Conservation (phyloP, 2,888 invertebrate species). For the Aphodius granarius region DNA sequence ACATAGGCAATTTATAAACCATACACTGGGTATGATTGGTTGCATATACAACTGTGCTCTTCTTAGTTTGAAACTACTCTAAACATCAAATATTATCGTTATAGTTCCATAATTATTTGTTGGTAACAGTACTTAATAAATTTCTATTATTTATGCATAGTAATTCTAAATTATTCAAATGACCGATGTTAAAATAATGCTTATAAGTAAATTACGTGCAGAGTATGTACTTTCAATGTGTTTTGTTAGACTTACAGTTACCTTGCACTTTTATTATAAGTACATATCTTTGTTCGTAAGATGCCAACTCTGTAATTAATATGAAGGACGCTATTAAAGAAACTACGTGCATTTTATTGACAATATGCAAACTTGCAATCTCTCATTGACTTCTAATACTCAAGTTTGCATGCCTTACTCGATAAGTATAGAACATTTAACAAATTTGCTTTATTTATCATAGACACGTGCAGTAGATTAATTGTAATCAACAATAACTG, state of each 20-base stretch:
- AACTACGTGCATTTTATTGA: not conserved
- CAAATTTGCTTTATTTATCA: not conserved
- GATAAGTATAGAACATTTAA: not conserved
- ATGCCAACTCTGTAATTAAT: not conserved
- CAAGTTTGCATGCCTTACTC: not conserved
- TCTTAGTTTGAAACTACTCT: no score
- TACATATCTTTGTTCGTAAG: not conserved
- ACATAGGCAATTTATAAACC: no score
- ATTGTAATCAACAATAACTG: not conserved
- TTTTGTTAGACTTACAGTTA: not conserved
- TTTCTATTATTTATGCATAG: no score
- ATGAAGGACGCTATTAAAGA: not conserved
- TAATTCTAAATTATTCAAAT: no score
- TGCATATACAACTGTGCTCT: no score
- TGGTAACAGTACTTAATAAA: no score
- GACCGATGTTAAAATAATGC: no score
- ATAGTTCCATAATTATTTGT: no score
- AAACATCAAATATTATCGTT: no score
- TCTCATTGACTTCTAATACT: not conserved
- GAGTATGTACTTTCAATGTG: not conserved
- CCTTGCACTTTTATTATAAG: not conserved
- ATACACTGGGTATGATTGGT: no score
- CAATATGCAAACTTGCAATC: not conserved
- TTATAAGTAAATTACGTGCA: not conserved
- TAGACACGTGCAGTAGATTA: not conserved